These are phyloP conservation scores for Tromatobia lineatoria DNA, from an alignment of 2,888 invertebrate genomes.

Conservation along the genomic window DNA sequence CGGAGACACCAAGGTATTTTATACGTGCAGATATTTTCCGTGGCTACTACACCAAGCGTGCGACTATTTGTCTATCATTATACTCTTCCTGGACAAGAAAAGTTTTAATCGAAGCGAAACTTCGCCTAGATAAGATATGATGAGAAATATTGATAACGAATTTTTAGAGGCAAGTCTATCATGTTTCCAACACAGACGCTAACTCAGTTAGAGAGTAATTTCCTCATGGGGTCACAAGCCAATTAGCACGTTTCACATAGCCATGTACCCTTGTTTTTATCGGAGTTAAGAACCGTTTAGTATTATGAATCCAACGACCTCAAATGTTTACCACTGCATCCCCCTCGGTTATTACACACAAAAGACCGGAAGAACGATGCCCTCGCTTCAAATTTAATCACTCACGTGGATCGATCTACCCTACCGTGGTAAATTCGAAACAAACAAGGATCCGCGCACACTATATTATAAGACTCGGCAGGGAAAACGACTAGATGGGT, in stretches of 20 bases:
- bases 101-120: constrained; percentile 22
- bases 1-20: constrained; percentile 54
- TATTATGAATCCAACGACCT: constrained; percentile 9
- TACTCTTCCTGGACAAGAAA: constrained; percentile 36
- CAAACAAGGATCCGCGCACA: constrained; percentile 1
- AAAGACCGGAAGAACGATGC: constrained; percentile 12
- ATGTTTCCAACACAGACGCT: constrained; percentile 19
- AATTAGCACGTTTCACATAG: not conserved
- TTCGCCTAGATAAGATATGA: constrained; percentile 3
- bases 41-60: constrained; percentile 5
- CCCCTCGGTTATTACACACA: not conserved
- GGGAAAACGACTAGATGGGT: constrained; percentile 15
- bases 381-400: constrained; percentile 23
- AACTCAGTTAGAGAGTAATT: constrained; percentile 36
- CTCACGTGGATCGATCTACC: constrained; percentile 7
- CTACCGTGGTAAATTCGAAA: constrained; percentile 17
- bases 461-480: not conserved
- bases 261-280: not conserved
- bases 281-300: not conserved
- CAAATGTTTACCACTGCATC: constrained; percentile 15
- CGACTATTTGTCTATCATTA: constrained; percentile 16
- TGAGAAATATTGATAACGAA: constrained; percentile 46
- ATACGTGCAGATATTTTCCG: constrained; percentile 18
- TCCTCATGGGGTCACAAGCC: constrained; percentile 1
- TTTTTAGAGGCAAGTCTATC: constrained; percentile 10